Evolutionary conservation across 2,888 invertebrate species (phyloP).

Genomic region (Chamaedrilus cognettii): DNA sequence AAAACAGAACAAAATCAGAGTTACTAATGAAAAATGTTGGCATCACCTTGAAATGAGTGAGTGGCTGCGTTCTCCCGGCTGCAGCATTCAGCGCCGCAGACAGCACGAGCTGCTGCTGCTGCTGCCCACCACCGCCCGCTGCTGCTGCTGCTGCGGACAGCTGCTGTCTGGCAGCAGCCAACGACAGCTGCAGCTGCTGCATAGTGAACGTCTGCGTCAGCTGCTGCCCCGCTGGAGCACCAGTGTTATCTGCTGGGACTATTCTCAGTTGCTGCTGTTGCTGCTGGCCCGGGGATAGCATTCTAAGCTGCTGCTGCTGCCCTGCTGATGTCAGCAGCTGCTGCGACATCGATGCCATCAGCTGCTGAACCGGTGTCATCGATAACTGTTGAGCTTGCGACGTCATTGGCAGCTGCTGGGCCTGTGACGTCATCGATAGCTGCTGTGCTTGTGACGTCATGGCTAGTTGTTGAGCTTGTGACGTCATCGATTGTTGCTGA

Average conservation of each 20-base stretch:
- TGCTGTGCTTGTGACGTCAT: background rate
- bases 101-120: background rate
- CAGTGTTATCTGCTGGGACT: slow-evolving; percentile 7
- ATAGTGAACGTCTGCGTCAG: slow-evolving; percentile 15
- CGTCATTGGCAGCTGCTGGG: slow-evolving; percentile 14
- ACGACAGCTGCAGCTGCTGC: slow-evolving; percentile 16
- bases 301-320: slow-evolving; percentile 10
- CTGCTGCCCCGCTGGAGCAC: slow-evolving; percentile 13
- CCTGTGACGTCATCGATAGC: background rate
- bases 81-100: too few species aligned
- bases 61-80: too few species aligned
- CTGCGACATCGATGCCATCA: background rate
- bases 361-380: background rate
- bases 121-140: background rate
- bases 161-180: slow-evolving; percentile 17
- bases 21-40: too few species aligned
- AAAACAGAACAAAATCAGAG: too few species aligned
- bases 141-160: background rate
- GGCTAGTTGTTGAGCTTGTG: too few species aligned
- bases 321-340: slow-evolving; percentile 8
- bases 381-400: slow-evolving; percentile 4
- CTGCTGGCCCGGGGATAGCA: slow-evolving; percentile 17
- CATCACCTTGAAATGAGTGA: too few species aligned
- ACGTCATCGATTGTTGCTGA: too few species aligned
- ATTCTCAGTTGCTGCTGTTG: slow-evolving; percentile 14